phyloP scores from a whole-genome alignment of 92 coral and sea anemone genomes.

The Plumapathes pennacea region DNA sequence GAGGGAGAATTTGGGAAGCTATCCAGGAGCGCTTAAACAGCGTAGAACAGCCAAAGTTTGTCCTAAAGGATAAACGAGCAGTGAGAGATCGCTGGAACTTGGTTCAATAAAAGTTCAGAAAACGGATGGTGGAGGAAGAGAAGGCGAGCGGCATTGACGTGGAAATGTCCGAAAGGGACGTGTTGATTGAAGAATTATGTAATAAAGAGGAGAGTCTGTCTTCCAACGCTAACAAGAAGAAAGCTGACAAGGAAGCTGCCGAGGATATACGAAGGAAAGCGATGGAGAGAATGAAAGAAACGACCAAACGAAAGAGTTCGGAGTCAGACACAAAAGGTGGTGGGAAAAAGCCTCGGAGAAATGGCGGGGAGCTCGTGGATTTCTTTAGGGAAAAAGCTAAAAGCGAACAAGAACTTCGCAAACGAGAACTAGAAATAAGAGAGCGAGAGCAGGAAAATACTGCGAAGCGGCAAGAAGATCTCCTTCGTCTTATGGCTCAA shows the following conservation, averaged over 20 bases:
- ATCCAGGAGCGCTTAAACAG: conserved; percentile 33
- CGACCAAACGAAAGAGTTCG: conserved; percentile 17
- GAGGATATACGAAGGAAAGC: conserved; percentile 42
- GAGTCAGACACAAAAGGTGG: conserved; percentile 26
- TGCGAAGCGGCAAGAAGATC: conserved; percentile 32
- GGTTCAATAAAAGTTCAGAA: conserved; percentile 42
- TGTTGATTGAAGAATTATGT: conserved; percentile 48
- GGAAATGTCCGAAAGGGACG: conserved; percentile 52
- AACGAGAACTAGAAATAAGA: conserved; percentile 38
- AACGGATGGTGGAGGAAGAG: conserved; percentile 50
- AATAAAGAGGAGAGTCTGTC: conserved; percentile 32
- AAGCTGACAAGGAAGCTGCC: conserved; percentile 47
- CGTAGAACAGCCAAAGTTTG: conserved; percentile 37
- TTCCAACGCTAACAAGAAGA: conserved; percentile 35
- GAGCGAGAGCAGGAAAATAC: conserved; percentile 24
- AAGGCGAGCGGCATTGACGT: conserved; percentile 55
- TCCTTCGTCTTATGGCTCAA: conserved; percentile 36
- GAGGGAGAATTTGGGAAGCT: conserved; percentile 37
- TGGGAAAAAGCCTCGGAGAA: conserved; percentile 25
- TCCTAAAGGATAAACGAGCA: conserved; percentile 46
- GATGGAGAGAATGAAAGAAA: conserved; percentile 59
- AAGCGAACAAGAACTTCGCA: conserved; percentile 20
- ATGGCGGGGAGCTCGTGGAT: conserved; percentile 36
- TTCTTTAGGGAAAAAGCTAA: conserved; percentile 53
- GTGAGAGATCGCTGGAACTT: conserved; percentile 51